Conservation (phyloP, 2,113 vertebrate species). For the Esox niger region DNA sequence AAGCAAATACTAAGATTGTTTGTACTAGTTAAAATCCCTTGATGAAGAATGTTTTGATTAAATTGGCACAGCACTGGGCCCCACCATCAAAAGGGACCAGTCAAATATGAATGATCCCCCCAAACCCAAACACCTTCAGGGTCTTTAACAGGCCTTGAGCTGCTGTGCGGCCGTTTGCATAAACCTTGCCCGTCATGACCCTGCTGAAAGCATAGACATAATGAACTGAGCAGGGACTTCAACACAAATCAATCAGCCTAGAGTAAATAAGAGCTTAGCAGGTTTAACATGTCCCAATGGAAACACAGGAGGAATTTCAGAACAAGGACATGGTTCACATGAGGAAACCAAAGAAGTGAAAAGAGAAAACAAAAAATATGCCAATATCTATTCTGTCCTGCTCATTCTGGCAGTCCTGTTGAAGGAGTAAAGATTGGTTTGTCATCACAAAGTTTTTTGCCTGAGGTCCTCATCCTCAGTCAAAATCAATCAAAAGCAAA, state of each 20-base stretch:
- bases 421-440: conserved; percentile 25
- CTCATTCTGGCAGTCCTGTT: conserved; percentile 29
- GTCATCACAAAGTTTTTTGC: conserved; percentile 40
- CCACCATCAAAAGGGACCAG: conserved; percentile 18
- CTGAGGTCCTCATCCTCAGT: conserved; percentile 39
- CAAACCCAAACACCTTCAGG: conserved; percentile 10
- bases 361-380: conserved; percentile 10
- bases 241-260: conserved; percentile 37
- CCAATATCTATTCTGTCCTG: neutral
- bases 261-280: conserved; percentile 39
- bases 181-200: neutral
- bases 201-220: neutral
- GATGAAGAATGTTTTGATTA: conserved; percentile 5
- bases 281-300: conserved; percentile 27
- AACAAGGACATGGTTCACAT: conserved; percentile 12
- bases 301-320: conserved; percentile 17
- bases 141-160: conserved; percentile 20
- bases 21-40: conserved; percentile 13
- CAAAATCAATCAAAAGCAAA: conserved; percentile 30
- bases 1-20: neutral
- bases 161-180: neutral
- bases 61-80: neutral
- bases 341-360: conserved; percentile 7
- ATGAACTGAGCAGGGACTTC: conserved; percentile 15
- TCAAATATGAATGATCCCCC: neutral